Base-by-base conservation (phyloP, 2,888 invertebrate species). In the Oligia fasciuncula region DNA sequence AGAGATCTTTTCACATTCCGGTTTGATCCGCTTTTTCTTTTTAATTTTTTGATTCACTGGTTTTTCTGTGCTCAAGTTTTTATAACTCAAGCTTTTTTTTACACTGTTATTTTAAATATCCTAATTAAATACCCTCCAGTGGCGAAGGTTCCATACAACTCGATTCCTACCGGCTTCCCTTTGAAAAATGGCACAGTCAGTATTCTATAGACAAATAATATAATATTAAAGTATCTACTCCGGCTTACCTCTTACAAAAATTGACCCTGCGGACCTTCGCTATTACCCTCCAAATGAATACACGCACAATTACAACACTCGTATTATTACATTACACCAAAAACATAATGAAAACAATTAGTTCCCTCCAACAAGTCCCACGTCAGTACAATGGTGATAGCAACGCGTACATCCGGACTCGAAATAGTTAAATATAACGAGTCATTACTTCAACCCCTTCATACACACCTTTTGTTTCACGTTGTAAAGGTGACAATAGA, bases 381-480 rank as follows among this genome's bases (percentile, higher is more conserved):
- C 73, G 86, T 80, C 70, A 79, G 75, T 84, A 91, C 90, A 88
- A 91, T 90, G 91, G 49, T 49, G 49, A 13, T 49, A 49, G 4
- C 49, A 49, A 49, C 49, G 91, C 95, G 93, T 92, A 92, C 92
- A 94, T 95, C 95, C 95, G 93, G 90, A 88, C 89, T 87, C 88
- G 90, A 91, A 92, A 94, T 93, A 90, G 91, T 92, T 89, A 90
- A 93, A 92, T 88, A 93, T 94, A 95, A 94, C 93, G 93, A 94
- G 90, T 94, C 94, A 93, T 94, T 95, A 94, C 88, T 85, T 88
- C 91, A 93, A 93, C 94, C 94, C 85, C 93, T 94, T 92, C 90
- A 85, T 91, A 91, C 86, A 80, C 87, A 87, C 87, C 88, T 90
- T 91, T 91, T 90, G 87, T 90, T 88, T 87, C 88, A 88, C 90